Evolutionary conservation across 2,113 vertebrate genomes (phyloP).

Genomic region (Podarcis cretensis): DNA sequence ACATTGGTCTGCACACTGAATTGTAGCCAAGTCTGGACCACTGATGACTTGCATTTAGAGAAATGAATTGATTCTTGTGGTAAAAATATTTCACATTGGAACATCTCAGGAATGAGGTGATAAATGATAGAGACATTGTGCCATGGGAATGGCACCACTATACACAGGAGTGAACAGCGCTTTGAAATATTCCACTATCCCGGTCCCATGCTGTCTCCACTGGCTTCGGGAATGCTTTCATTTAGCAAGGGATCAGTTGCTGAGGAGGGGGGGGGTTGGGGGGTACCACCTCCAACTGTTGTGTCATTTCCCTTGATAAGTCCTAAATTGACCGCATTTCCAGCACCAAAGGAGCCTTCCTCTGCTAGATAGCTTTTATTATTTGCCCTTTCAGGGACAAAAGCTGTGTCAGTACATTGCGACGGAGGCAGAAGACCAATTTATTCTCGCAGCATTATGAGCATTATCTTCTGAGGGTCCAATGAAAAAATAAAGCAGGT

Average conservation of each 20-base stretch:
- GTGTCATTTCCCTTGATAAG: slow-evolving; percentile 83
- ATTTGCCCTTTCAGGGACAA: slow-evolving; percentile 76
- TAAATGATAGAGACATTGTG: slow-evolving; percentile 62
- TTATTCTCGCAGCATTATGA: slow-evolving; percentile 67
- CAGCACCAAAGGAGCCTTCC: slow-evolving; percentile 77
- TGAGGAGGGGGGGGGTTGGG: neutral
- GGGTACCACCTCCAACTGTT: slow-evolving; percentile 76
- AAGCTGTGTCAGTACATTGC: slow-evolving; percentile 71
- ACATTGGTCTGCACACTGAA: slow-evolving; percentile 21
- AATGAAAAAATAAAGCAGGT: slow-evolving; percentile 59
- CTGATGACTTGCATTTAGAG: slow-evolving; percentile 61
- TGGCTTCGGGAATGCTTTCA: slow-evolving; percentile 66
- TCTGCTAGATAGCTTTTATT: slow-evolving; percentile 73
- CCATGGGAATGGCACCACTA: slow-evolving; percentile 57
- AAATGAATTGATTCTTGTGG: slow-evolving; percentile 65
- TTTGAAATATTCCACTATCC: slow-evolving; percentile 71
- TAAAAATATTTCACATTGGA: slow-evolving; percentile 64
- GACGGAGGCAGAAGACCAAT: slow-evolving; percentile 55
- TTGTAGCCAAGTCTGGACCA: slow-evolving; percentile 34
- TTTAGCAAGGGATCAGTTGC: slow-evolving; percentile 76
- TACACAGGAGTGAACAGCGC: slow-evolving; percentile 53
- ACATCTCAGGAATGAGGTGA: slow-evolving; percentile 52
- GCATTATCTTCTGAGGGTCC: slow-evolving; percentile 63
- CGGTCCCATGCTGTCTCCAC: slow-evolving; percentile 67
- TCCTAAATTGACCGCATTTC: slow-evolving; percentile 81